phyloP scores from a whole-genome alignment of 2,797 vertebrate species.

The Muscicapa striata region DNA sequence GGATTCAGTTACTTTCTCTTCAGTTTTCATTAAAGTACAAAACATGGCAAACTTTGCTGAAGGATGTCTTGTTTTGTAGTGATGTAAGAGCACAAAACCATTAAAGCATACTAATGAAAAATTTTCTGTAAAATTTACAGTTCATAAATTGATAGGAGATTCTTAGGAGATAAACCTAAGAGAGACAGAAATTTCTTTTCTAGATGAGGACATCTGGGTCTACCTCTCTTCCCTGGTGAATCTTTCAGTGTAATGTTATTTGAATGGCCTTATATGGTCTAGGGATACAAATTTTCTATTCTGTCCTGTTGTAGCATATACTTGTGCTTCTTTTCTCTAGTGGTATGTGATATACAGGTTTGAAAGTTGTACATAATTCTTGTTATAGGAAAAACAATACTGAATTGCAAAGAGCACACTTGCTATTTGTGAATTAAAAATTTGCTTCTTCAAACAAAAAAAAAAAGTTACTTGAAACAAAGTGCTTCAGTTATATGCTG shows the following conservation, averaged over 20 bases:
- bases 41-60: not conserved
- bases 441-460: not conserved
- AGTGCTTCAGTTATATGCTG: not conserved
- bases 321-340: not conserved
- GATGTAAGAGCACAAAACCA: not conserved
- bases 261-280: not conserved
- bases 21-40: not conserved
- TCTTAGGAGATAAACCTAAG: not conserved
- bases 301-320: not conserved
- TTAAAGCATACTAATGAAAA: not conserved
- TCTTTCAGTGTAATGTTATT: not conserved
- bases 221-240: not conserved
- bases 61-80: not conserved
- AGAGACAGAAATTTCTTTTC: not conserved
- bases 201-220: not conserved
- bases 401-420: not conserved
- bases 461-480: not conserved
- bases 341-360: not conserved
- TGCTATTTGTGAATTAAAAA: not conserved
- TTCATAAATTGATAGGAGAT: not conserved
- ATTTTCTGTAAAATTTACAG: not conserved
- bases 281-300: not conserved
- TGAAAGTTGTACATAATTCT: not conserved
- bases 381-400: not conserved
- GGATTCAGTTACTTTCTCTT: not conserved